Base-by-base conservation (phyloP, 2,113 vertebrate genomes). In the Microcebus tavaratra region DNA sequence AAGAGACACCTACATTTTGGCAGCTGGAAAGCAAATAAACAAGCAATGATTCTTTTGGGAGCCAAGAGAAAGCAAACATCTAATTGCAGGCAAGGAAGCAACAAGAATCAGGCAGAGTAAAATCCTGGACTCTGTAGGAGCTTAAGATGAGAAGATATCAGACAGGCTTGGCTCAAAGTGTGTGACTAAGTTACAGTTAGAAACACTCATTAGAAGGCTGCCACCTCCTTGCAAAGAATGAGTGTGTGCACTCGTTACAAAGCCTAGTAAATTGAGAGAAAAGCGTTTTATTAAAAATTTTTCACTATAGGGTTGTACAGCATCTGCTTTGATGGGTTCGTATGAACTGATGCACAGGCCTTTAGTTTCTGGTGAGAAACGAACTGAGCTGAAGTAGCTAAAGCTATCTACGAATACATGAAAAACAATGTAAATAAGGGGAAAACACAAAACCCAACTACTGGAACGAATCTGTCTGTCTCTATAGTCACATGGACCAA, bases 151-250 rank as follows among this genome's bases (percentile, higher is more conserved):
- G 31, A 63, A 13, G n/a, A 36, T 5, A 11, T 2, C 21, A 23
- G 67, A 42, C 13, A 50, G 42, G 6, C 1, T 2, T 0, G 29
- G 59, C 61, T 81, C 29, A 0, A 5, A 13, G 27, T 0, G 17
- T 3, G 0, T 21, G 75, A 20, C 15, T 12, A 4, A 0, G 0
- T 5, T 6, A 4, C 48, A 48, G 25, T 25, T 0, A 39, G 36
- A 48, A 53, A 61, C 31, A 7, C 18, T 27, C 17, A 4, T 27
- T 29, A 2, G 1, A 5, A 48, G 50, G 5, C 0, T 0, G 18
- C 5, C 0, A 10, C 36, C 59, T 76, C 45, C 88, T 20, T 36
- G 18, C 17, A 39, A 8, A 67, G 72, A 10, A 39, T 0, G 63
- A 4, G 10, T 27, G 50, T 7, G 25, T 15, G 8, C 5, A 1